A percentile compares a stretch with the other conserved stretches of the same genome.
These are phyloP conservation scores for Cheilosia vernalis DNA, from an alignment of 2,888 invertebrate genomes.

Conservation along the genomic window DNA sequence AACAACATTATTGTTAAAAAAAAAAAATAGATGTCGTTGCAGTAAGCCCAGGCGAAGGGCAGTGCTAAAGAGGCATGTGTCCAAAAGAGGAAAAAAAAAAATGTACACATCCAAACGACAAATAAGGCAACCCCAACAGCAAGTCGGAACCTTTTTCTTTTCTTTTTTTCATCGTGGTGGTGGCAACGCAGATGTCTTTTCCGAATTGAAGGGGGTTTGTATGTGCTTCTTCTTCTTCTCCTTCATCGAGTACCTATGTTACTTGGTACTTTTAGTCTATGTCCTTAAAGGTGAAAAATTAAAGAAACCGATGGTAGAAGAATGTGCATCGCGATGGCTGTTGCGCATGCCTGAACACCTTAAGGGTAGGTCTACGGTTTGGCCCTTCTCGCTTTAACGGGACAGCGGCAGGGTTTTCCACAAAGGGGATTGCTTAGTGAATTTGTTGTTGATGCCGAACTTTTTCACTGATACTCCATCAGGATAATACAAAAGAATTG, in stretches of 20 bases:
- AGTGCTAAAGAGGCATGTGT: slow-evolving; percentile 61
- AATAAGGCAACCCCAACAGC: slow-evolving; percentile 57
- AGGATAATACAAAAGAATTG: slow-evolving; percentile 50
- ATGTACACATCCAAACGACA: slow-evolving; percentile 46
- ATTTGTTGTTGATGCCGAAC: background rate
- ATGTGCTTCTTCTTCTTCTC: background rate
- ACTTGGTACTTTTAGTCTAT: slow-evolving; percentile 48
- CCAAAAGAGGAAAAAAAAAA: slow-evolving; percentile 43
- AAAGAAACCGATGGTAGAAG: slow-evolving; percentile 20
- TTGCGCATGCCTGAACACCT: slow-evolving; percentile 71
- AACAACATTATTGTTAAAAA: slow-evolving; percentile 68
- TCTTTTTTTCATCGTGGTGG: slow-evolving; percentile 35
- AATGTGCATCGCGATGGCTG: slow-evolving; percentile 60
- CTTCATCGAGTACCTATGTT: background rate
- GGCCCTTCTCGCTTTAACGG: slow-evolving; percentile 22
- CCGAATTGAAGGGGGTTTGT: slow-evolving; percentile 43
- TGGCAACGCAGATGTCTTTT: slow-evolving; percentile 65
- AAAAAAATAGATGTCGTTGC: slow-evolving; percentile 55
- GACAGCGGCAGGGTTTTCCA: slow-evolving; percentile 27
- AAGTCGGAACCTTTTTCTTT: slow-evolving; percentile 43
- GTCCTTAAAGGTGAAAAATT: slow-evolving; percentile 67
- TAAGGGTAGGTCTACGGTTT: slow-evolving; percentile 52
- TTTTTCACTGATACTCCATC: slow-evolving; percentile 11
- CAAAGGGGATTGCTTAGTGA: slow-evolving; percentile 3
- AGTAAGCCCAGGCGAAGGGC: slow-evolving; percentile 36